phyloP scores from a whole-genome alignment of 2,797 vertebrate genomes.

The Orientallactaga sibirica region DNA sequence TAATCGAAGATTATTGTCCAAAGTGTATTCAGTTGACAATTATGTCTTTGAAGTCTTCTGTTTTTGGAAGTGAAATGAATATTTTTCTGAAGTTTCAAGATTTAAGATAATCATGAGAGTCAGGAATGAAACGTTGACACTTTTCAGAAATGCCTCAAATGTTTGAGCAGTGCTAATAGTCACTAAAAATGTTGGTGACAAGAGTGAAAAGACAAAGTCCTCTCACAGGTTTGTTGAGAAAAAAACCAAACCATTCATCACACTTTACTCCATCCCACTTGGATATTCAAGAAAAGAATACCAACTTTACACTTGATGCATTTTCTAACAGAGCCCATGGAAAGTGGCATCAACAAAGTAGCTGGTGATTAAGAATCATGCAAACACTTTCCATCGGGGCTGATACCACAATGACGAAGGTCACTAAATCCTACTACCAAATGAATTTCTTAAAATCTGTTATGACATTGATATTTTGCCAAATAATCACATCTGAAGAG shows the following conservation, averaged over 20 bases:
- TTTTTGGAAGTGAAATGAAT: not conserved
- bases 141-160: conserved; percentile 40
- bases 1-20: not conserved
- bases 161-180: conserved; percentile 2
- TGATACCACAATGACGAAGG: conserved; percentile 15
- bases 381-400: conserved; percentile 62
- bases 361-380: conserved; percentile 67
- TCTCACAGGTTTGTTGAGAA: conserved; percentile 46
- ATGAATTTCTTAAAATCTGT: conserved; percentile 31
- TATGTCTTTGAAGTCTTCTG: not conserved
- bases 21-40: not conserved
- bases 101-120: not conserved
- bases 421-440: conserved; percentile 25
- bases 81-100: not conserved
- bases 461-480: conserved; percentile 50
- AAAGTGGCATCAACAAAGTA: not conserved
- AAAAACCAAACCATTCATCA: conserved; percentile 73
- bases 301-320: conserved; percentile 66
- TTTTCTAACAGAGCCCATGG: conserved; percentile 62
- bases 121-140: not conserved
- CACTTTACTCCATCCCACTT: conserved; percentile 58
- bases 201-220: not conserved
- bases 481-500: conserved; percentile 30
- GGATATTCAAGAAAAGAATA: conserved; percentile 66
- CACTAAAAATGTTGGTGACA: conserved; percentile 25